A percentile compares a stretch with the other conserved stretches of the same genome.
These are phyloP conservation scores for Alcedo atthis DNA, from an alignment of 2,797 vertebrate species.

Conservation along the genomic window DNA sequence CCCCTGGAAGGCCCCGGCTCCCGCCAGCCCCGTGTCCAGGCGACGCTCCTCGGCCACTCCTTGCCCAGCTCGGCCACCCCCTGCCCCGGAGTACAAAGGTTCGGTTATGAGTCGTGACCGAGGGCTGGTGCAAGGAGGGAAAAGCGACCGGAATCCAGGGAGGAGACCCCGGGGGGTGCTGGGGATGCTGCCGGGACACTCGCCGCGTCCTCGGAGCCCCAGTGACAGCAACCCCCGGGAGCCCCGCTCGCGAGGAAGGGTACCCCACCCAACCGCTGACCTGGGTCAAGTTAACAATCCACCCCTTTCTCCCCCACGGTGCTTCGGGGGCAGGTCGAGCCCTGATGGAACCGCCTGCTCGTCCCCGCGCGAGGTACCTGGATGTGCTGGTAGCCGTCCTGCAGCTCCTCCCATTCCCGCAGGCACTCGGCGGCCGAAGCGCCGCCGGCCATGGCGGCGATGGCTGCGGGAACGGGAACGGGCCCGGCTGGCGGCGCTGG, in stretches of 20 bases:
- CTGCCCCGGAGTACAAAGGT: not conserved
- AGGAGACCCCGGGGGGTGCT: not conserved
- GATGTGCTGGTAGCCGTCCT: slow-evolving; percentile 85
- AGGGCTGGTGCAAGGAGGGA: not conserved
- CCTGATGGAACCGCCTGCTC: not conserved
- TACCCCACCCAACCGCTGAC: not conserved
- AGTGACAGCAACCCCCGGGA: not conserved
- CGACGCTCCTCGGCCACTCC: not conserved
- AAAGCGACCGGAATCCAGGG: not conserved
- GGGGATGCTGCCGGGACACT: not conserved
- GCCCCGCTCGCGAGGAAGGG: not conserved
- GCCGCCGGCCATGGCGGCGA: slow-evolving; percentile 2
- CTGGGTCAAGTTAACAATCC: not conserved
- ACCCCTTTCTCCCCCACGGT: not conserved
- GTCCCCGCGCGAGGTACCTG: slow-evolving; percentile 79
- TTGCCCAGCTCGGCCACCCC: not conserved
- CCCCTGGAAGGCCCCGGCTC: not conserved
- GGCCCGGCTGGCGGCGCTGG: slow-evolving; percentile 13
- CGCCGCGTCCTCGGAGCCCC: not conserved
- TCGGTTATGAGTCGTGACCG: fast-evolving
- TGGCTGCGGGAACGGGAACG: not conserved
- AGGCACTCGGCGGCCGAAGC: slow-evolving; percentile 70
- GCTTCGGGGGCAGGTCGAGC: no score
- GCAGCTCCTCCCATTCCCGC: slow-evolving; percentile 87
- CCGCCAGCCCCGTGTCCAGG: fast-evolving